Conservation (phyloP, 2,113 vertebrate genomes). For the Himantopus leucocephalus region DNA sequence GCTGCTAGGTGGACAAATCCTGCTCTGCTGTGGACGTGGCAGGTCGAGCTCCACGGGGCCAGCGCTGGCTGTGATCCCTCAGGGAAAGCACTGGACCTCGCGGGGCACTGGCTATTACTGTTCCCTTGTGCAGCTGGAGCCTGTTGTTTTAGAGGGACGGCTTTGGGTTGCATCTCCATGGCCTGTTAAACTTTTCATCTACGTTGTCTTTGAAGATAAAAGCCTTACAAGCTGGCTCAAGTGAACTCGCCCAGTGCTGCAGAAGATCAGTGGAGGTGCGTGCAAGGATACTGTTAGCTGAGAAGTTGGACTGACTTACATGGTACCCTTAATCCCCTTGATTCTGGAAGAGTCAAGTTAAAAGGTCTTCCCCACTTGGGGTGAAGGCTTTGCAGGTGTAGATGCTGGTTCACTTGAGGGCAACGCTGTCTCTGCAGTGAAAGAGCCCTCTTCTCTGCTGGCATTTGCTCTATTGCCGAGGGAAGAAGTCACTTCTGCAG, state of each 20-base stretch:
- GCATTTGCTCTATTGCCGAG: background rate
- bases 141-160: background rate
- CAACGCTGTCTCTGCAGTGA: background rate
- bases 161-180: background rate
- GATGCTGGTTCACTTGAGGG: constrained; percentile 55
- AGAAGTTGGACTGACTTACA: constrained; percentile 59
- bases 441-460: background rate
- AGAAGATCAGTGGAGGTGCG: constrained; percentile 37
- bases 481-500: background rate
- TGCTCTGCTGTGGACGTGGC: background rate
- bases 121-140: background rate
- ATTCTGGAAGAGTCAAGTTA: constrained; percentile 56
- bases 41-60: background rate
- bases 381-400: constrained; percentile 50
- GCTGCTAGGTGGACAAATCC: background rate
- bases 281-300: constrained; percentile 60
- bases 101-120: background rate
- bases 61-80: background rate
- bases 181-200: constrained; percentile 3
- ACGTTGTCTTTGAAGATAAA: constrained; percentile 20
- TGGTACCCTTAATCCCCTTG: constrained; percentile 62
- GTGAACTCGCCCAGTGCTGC: background rate
- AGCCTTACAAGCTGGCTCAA: constrained; percentile 36
- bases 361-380: constrained; percentile 59
- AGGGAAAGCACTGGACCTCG: background rate